These are phyloP conservation scores for Mesoligia furuncula DNA, from an alignment of 2,888 invertebrate species.

Conservation along the genomic window DNA sequence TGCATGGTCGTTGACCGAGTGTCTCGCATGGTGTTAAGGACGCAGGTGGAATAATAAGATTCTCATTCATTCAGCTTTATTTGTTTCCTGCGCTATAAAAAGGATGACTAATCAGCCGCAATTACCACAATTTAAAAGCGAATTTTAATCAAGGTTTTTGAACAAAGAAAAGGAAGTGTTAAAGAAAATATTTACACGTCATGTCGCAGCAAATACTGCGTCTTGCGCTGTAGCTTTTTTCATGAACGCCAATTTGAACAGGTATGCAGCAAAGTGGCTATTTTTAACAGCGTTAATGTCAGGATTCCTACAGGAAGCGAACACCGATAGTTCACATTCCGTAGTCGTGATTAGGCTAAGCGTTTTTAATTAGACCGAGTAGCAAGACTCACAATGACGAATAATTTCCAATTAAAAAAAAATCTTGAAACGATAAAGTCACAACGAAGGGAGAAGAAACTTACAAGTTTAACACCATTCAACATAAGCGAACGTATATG, in stretches of 20 bases:
- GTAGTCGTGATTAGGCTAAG: conserved; percentile 35
- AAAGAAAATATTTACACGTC: conserved; percentile 48
- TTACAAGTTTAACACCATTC: conserved; percentile 23
- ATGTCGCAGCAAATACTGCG: conserved; percentile 18
- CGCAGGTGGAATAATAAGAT: conserved; percentile 64
- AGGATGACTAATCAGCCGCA: conserved; percentile 28
- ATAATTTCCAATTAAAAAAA: background rate
- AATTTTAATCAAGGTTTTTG: conserved; percentile 51
- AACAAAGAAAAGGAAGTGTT: conserved; percentile 55
- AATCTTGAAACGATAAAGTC: background rate
- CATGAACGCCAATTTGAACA: conserved; percentile 59
- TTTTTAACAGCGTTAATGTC: conserved; percentile 66
- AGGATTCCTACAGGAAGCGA: conserved; percentile 60
- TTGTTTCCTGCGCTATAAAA: conserved; percentile 12
- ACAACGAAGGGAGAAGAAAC: conserved; percentile 14
- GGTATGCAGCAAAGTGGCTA: conserved; percentile 68
- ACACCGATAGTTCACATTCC: conserved; percentile 46
- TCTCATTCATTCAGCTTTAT: conserved; percentile 39
- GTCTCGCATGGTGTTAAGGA: conserved; percentile 59
- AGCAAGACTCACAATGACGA: background rate
- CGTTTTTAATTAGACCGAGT: conserved; percentile 33
- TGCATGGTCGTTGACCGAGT: conserved; percentile 69
- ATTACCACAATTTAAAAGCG: conserved; percentile 38
- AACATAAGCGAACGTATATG: conserved; percentile 52
- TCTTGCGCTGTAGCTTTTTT: conserved; percentile 37